These are phyloP conservation scores for Leucophenga varia DNA, from an alignment of 1,140 invertebrate genomes.

Conservation along the genomic window DNA sequence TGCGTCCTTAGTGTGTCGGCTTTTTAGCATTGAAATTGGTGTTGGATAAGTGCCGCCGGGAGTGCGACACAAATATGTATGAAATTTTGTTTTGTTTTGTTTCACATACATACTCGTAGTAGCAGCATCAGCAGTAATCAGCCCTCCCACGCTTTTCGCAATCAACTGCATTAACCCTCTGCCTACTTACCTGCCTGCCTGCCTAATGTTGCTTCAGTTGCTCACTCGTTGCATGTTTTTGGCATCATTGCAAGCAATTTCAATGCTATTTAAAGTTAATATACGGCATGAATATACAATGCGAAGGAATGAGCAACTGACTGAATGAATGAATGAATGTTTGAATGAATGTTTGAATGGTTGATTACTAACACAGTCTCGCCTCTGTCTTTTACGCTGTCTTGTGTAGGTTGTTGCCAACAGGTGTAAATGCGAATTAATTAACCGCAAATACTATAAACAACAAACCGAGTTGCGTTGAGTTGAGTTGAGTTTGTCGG, in stretches of 20 bases:
- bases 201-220: constrained; percentile 17
- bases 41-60: too few species aligned
- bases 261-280: constrained; percentile 24
- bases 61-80: constrained; percentile 6
- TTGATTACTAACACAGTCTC: too few species aligned
- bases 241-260: not conserved
- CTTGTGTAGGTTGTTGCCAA: constrained; percentile 23
- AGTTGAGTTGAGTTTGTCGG: constrained; percentile 1
- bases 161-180: too few species aligned
- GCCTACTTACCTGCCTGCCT: too few species aligned
- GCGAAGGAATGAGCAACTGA: too few species aligned
- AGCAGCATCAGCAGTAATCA: too few species aligned
- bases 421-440: constrained; percentile 56
- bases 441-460: constrained; percentile 56
- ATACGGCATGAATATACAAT: too few species aligned
- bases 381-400: not conserved
- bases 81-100: constrained; percentile 11
- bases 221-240: not conserved
- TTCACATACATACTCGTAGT: too few species aligned
- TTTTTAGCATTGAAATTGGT: too few species aligned
- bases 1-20: too few species aligned
- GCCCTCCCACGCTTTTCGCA: too few species aligned
- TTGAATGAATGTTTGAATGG: constrained; percentile 4
- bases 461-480: constrained; percentile 21
- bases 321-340: constrained; percentile 25